Conservation (phyloP, 2,797 vertebrate genomes). For the Eremophila alpestris region DNA sequence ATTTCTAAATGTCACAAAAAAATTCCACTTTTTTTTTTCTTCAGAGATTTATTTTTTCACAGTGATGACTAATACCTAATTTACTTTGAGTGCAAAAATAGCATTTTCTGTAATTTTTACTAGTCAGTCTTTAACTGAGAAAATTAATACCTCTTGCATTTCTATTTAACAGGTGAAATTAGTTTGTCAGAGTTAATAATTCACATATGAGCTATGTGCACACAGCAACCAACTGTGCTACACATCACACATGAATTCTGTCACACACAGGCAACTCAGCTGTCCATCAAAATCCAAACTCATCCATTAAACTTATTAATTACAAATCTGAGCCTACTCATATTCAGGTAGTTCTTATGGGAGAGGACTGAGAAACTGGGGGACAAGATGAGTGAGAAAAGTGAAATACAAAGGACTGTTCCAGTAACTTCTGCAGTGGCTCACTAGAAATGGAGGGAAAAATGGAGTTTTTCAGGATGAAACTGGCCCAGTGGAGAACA, state of each 20-base stretch:
- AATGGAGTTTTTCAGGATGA: accelerated
- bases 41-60: neutral
- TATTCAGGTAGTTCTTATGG: neutral
- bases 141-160: neutral
- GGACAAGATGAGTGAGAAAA: accelerated
- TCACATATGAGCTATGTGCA: neutral
- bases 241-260: neutral
- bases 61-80: neutral
- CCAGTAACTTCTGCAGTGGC: neutral
- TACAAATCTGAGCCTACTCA: neutral
- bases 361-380: neutral
- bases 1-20: neutral
- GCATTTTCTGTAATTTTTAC: neutral
- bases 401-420: accelerated
- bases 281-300: neutral
- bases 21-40: neutral
- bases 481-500: neutral
- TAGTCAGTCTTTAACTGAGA: neutral
- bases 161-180: neutral
- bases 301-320: neutral
- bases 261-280: neutral
- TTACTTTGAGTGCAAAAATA: neutral
- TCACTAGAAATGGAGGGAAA: neutral
- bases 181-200: neutral
- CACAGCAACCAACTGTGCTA: neutral